phyloP scores from a whole-genome alignment of 2,888 invertebrate genomes.

The Pharmacophagus antenor region DNA sequence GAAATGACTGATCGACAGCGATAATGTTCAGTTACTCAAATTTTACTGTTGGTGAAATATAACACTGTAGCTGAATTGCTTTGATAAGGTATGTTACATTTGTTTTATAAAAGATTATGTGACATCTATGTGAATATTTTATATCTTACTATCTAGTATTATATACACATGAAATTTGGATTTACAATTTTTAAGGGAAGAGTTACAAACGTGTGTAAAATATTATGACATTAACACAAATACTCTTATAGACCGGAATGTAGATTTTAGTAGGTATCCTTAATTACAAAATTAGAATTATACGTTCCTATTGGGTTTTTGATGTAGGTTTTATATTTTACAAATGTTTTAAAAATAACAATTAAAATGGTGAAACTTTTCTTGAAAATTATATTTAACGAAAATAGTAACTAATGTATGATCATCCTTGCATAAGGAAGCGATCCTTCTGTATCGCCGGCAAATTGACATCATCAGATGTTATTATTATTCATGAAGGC shows the following conservation, averaged over 20 bases:
- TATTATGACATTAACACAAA: neutral
- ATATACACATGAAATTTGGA: neutral
- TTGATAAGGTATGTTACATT: slow-evolving; percentile 38
- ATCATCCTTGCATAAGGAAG: neutral
- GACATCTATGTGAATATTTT: neutral
- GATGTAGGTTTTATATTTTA: neutral
- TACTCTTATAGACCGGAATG: too few species aligned
- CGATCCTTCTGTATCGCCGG: slow-evolving; percentile 1
- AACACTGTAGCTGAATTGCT: slow-evolving; percentile 34
- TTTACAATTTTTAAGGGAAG: too few species aligned
- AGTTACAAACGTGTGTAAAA: neutral
- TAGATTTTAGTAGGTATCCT: too few species aligned
- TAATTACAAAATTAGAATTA: too few species aligned
- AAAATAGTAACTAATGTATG: slow-evolving; percentile 1
- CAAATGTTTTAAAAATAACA: neutral
- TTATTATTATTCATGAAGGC: neutral
- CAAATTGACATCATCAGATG: slow-evolving; percentile 2
- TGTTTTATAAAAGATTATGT: slow-evolving; percentile 4
- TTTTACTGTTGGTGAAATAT: slow-evolving; percentile 47
- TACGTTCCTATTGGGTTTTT: neutral
- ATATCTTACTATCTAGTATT: neutral
- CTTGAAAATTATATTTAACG: neutral
- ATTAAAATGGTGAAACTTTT: neutral
- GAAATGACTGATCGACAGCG: slow-evolving; percentile 56
- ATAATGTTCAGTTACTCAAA: slow-evolving; percentile 62